These are phyloP conservation scores for Exocentrus adspersus DNA, from an alignment of 2,888 invertebrate species.

Conservation along the genomic window DNA sequence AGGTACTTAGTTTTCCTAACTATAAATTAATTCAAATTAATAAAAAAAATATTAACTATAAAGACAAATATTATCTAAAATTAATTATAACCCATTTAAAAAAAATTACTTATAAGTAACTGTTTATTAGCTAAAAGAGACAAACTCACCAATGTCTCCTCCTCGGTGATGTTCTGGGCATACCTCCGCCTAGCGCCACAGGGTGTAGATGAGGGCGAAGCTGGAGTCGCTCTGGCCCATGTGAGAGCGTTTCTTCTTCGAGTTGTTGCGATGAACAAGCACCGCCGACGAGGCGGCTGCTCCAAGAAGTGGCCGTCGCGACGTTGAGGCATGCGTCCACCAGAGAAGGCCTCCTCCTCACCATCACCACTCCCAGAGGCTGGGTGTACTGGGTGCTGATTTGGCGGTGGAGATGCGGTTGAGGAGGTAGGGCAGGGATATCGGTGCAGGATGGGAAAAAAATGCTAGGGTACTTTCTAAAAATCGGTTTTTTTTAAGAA, in stretches of 20 bases:
- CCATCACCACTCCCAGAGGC: conserved; percentile 24
- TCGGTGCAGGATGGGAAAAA: neutral
- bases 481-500: neutral
- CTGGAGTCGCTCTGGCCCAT: conserved; percentile 69
- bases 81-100: too few relatives aligned
- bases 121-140: neutral
- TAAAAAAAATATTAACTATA: too few relatives aligned
- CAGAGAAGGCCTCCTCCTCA: conserved; percentile 36
- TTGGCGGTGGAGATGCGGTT: neutral
- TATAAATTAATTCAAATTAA: too few relatives aligned
- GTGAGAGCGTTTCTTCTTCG: conserved; percentile 27
- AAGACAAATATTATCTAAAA: too few relatives aligned
- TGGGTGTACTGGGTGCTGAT: neutral
- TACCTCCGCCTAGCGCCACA: conserved; percentile 62
- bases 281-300: conserved; percentile 6
- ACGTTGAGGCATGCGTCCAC: conserved; percentile 41
- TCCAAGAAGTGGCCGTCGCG: conserved; percentile 29
- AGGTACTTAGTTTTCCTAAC: too few relatives aligned
- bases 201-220: conserved; percentile 66
- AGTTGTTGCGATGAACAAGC: conserved; percentile 28
- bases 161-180: conserved; percentile 42
- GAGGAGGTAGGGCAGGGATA: neutral
- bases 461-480: neutral
- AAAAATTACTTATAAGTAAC: too few relatives aligned
- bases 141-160: conserved; percentile 37